These are phyloP conservation scores for Pemphigus obesinymphae DNA, from an alignment of 1,140 invertebrate species.

Conservation along the genomic window DNA sequence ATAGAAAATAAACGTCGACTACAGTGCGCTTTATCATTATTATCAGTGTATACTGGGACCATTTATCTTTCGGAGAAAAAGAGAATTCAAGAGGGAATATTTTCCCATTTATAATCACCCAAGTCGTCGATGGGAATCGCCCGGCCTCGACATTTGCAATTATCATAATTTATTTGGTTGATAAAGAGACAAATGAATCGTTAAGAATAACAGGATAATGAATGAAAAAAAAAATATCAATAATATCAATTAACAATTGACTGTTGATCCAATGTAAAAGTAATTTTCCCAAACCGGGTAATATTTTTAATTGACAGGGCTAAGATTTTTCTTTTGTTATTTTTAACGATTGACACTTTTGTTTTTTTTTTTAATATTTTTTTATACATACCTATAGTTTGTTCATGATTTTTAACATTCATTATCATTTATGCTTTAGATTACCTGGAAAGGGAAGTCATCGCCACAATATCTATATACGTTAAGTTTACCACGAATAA, in stretches of 20 bases:
- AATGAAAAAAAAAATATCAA: background rate
- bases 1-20: background rate
- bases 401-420: too few relatives aligned
- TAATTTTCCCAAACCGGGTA: too few relatives aligned
- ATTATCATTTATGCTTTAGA: too few relatives aligned
- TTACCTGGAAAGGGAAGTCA: too few relatives aligned
- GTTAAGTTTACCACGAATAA: too few relatives aligned
- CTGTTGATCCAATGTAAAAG: too few relatives aligned
- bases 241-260: background rate
- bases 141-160: conserved; percentile 14
- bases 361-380: too few relatives aligned
- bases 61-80: background rate
- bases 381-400: too few relatives aligned
- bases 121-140: background rate
- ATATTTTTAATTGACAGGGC: too few relatives aligned
- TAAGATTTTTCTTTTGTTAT: too few relatives aligned
- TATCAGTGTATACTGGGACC: background rate
- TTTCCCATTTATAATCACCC: conserved; percentile 26
- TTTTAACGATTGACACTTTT: too few relatives aligned
- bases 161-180: conserved; percentile 19
- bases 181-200: conserved; percentile 17
- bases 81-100: background rate
- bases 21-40: background rate
- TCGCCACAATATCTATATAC: too few relatives aligned
- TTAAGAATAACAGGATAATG: background rate